phyloP scores from a whole-genome alignment of 2,113 vertebrate species.

The Uria aalge region DNA sequence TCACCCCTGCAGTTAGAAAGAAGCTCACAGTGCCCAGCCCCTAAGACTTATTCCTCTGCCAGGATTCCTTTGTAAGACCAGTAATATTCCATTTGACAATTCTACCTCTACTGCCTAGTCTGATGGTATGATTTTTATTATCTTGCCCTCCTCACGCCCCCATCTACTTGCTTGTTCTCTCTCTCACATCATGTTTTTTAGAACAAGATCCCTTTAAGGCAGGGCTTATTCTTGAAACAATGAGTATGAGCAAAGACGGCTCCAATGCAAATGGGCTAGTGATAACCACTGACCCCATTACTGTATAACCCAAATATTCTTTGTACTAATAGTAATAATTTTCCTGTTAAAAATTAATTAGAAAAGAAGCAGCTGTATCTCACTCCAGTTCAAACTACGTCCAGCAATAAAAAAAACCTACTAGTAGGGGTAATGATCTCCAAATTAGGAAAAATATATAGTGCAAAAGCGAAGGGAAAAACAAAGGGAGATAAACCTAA shows the following conservation, averaged over 20 bases:
- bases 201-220: neutral
- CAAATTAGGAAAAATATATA: neutral
- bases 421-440: neutral
- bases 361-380: neutral
- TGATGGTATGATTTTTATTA: neutral
- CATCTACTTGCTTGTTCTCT: neutral
- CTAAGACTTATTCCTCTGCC: neutral
- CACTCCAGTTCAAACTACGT: neutral
- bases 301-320: neutral
- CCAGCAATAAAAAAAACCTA: neutral
- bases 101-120: neutral
- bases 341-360: neutral
- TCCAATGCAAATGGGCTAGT: neutral
- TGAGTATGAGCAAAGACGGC: neutral
- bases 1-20: neutral
- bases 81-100: neutral
- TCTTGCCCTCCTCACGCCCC: neutral
- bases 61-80: neutral
- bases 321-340: neutral
- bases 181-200: neutral
- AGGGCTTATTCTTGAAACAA: constrained; percentile 9
- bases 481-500: neutral
- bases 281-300: neutral
- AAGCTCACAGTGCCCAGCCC: neutral
- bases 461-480: neutral